Percentiles rank a stretch among this genome's conserved stretches.
Conservation (phyloP, 1,140 invertebrate genomes). For the Arctopsyche grandis region DNA sequence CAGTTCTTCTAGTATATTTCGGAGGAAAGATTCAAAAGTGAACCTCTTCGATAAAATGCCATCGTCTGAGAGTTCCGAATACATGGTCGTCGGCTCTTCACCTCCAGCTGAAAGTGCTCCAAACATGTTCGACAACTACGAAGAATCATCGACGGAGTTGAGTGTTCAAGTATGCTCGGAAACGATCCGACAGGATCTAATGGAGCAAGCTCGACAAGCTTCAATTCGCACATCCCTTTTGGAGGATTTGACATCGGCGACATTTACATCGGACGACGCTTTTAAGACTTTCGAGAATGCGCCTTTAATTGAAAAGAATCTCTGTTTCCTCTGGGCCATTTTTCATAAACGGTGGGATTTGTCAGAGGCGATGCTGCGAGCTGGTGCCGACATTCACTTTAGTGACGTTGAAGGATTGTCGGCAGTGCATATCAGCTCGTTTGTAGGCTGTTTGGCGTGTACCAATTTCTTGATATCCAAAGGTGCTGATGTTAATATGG, state of each 20-base stretch:
- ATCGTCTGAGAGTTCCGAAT: constrained; percentile 74
- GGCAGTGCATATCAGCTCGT: constrained; percentile 79
- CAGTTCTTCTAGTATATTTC: constrained; percentile 59
- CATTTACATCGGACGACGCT: constrained; percentile 68
- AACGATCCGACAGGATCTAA: constrained; percentile 74
- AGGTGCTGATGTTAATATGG: constrained; percentile 74
- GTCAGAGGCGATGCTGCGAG: constrained; percentile 68
- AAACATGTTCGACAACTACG: constrained; percentile 79
- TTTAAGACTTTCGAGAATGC: constrained; percentile 65
- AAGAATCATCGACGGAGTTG: constrained; percentile 75
- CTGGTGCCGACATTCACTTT: constrained; percentile 76
- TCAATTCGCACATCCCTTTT: constrained; percentile 73
- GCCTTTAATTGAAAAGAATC: constrained; percentile 73
- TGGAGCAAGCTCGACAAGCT: constrained; percentile 75
- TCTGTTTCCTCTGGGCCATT: constrained; percentile 75
- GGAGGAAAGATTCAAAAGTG: constrained; percentile 68
- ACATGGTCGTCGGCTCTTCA: constrained; percentile 77
- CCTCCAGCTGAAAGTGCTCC: constrained; percentile 78
- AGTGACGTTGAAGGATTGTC: constrained; percentile 75
- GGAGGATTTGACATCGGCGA: constrained; percentile 75
- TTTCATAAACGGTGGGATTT: constrained; percentile 75
- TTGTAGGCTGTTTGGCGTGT: constrained; percentile 79
- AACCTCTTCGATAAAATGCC: constrained; percentile 72
- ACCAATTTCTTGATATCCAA: constrained; percentile 74
- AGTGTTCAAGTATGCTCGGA: constrained; percentile 79